Percentiles rank a stretch among this genome's conserved stretches.
Evolutionary conservation across 2,113 vertebrate species (phyloP).

Genomic region (Neogobius melanostomus): DNA sequence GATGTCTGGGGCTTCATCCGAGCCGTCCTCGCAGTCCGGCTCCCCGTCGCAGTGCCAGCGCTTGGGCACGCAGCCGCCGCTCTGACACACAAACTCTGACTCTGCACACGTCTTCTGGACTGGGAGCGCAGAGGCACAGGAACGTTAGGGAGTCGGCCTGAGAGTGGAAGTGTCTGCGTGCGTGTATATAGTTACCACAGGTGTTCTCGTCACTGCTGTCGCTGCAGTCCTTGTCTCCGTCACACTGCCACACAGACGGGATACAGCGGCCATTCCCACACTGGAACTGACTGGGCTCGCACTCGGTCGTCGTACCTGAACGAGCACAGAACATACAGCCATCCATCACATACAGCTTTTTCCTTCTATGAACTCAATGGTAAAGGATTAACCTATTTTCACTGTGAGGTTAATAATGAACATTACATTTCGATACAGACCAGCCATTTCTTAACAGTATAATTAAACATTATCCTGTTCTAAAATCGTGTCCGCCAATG

Average conservation of each 20-base stretch:
- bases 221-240: slow-evolving; percentile 91
- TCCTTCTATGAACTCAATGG: too few species aligned
- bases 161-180: not conserved
- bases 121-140: slow-evolving; percentile 41
- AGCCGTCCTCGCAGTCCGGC: slow-evolving; percentile 92
- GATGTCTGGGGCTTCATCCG: slow-evolving; percentile 88
- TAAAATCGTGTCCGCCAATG: too few species aligned
- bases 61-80: slow-evolving; percentile 91
- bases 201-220: slow-evolving; percentile 91
- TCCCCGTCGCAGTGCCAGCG: slow-evolving; percentile 97
- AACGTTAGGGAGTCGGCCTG: not conserved
- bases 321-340: slow-evolving; percentile 6
- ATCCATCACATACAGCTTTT: not conserved
- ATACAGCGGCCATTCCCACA: slow-evolving; percentile 95
- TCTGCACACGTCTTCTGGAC: slow-evolving; percentile 89
- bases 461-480: too few species aligned
- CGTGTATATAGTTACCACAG: slow-evolving; percentile 82
- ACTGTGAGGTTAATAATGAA: too few species aligned
- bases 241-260: slow-evolving; percentile 91
- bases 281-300: slow-evolving; percentile 89
- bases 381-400: too few species aligned
- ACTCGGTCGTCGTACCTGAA: slow-evolving; percentile 83
- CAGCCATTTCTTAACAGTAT: too few species aligned
- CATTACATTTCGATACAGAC: too few species aligned
- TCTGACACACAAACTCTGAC: slow-evolving; percentile 88